phyloP scores from a whole-genome alignment of 2,797 vertebrate species.

The Sebastes jordani region DNA sequence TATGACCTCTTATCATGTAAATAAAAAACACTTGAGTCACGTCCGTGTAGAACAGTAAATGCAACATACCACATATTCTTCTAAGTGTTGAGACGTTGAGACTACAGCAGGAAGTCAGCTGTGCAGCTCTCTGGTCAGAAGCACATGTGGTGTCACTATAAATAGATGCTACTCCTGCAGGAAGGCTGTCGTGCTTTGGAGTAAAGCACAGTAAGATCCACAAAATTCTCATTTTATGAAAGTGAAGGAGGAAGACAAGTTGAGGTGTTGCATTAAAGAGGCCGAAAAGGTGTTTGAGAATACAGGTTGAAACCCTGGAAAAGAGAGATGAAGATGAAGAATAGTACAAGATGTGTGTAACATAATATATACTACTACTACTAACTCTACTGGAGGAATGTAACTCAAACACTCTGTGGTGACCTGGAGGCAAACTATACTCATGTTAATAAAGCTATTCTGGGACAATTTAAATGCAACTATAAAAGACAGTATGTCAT shows the following conservation, averaged over 20 bases:
- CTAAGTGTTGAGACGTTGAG: constrained; percentile 2
- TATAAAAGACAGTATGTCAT: too few species aligned
- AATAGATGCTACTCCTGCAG: constrained; percentile 65
- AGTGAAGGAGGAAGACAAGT: not conserved
- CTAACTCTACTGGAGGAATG: too few species aligned
- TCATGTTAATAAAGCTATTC: not conserved
- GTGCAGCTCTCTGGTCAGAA: constrained; percentile 27
- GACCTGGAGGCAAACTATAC: not conserved
- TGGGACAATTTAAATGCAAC: too few species aligned
- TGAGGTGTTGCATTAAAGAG: not conserved
- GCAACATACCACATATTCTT: constrained; percentile 49
- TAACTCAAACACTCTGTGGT: not conserved
- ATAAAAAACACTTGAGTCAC: not conserved
- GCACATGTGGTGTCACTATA: constrained; percentile 74
- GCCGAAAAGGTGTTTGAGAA: not conserved
- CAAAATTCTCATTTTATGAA: not conserved
- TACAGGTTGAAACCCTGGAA: not conserved
- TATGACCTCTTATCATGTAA: not conserved
- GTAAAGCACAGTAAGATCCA: not conserved
- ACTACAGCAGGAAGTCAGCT: not conserved
- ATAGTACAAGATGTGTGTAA: not conserved
- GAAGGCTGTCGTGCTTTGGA: not conserved
- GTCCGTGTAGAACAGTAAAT: not conserved
- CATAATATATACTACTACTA: not conserved
- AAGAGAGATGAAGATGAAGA: not conserved